Percentiles rank a stretch among this genome's conserved stretches.
These are phyloP conservation scores for Leiothrix lutea DNA, from an alignment of 2,113 vertebrate genomes.

Conservation along the genomic window DNA sequence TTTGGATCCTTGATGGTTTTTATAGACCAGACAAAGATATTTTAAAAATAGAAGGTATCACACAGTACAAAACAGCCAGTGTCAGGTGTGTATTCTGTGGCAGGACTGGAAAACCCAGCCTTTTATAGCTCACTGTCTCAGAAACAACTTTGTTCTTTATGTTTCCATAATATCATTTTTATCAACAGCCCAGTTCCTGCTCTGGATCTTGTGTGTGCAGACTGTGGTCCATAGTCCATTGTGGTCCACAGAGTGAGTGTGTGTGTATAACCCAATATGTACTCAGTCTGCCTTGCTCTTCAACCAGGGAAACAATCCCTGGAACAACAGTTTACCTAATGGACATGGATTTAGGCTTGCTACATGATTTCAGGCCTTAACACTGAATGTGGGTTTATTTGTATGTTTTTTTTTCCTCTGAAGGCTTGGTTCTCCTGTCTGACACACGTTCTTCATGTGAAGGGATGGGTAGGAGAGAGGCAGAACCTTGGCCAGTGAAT, in stretches of 20 bases:
- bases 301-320: neutral
- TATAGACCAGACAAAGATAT: neutral
- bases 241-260: neutral
- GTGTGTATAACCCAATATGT: neutral
- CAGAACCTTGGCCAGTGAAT: neutral
- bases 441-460: neutral
- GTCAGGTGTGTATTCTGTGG: neutral
- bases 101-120: neutral
- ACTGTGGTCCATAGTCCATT: too few species aligned
- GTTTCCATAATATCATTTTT: neutral
- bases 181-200: neutral
- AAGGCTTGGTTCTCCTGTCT: neutral
- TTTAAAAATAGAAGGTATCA: neutral
- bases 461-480: neutral
- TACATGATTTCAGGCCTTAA: neutral
- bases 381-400: neutral
- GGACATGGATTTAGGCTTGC: neutral
- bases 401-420: neutral
- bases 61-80: neutral
- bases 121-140: neutral
- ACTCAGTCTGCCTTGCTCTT: fast-evolving
- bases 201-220: neutral
- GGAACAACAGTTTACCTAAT: neutral
- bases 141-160: neutral
- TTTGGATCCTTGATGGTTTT: neutral